Evolutionary conservation across 2,888 invertebrate species (phyloP).

Genomic region (Patella caerulea): DNA sequence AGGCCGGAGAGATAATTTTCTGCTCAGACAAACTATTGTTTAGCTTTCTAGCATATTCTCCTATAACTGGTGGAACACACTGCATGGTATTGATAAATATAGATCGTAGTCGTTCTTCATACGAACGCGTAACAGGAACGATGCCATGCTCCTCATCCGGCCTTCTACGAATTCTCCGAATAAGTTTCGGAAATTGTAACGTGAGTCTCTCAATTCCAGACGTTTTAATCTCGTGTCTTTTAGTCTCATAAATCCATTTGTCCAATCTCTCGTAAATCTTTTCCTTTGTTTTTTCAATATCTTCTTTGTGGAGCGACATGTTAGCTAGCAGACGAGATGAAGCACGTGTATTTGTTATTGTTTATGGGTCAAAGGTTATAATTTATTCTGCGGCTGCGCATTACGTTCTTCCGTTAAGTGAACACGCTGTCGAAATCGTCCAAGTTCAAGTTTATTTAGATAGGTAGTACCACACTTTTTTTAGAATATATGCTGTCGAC

Average conservation of each 20-base stretch:
- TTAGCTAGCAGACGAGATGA: background rate
- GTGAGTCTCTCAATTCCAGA: slow-evolving; percentile 16
- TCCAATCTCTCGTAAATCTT: slow-evolving; percentile 29
- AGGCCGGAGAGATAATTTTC: background rate
- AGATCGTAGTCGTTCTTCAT: slow-evolving; percentile 2
- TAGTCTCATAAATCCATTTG: slow-evolving; percentile 31
- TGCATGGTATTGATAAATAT: background rate
- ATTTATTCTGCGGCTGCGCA: background rate
- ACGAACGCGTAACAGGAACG: background rate
- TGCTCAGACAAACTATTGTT: background rate
- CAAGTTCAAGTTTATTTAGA: no score
- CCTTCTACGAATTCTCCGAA: slow-evolving; percentile 3
- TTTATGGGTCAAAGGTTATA: slow-evolving; percentile 22
- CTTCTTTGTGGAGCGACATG: slow-evolving; percentile 26
- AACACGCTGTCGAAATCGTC: background rate
- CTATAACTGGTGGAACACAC: slow-evolving; percentile 2
- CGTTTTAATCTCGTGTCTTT: slow-evolving; percentile 33
- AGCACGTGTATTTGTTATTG: slow-evolving; percentile 15
- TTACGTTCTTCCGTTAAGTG: background rate
- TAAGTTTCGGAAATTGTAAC: background rate
- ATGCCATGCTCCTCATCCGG: background rate
- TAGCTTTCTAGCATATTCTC: background rate
- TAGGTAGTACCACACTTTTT: no score
- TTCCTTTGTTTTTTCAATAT: slow-evolving; percentile 21
- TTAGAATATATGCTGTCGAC: no score